Base-by-base conservation (phyloP, 2,888 invertebrate species). In the Drosophila birchii region DNA sequence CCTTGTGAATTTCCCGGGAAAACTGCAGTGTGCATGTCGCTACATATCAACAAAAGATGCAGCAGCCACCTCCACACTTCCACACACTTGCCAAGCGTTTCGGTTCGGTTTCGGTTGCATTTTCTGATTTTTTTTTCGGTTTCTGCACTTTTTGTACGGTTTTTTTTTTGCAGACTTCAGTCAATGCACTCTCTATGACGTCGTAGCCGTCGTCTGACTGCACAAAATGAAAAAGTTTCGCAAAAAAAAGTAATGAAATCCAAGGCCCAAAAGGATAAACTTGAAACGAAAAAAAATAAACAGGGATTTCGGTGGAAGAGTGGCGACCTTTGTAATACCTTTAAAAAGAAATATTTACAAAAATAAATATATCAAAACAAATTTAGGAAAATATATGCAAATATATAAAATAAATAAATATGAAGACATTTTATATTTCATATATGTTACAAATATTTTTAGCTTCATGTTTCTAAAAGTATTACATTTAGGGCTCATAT, bases 131-230 rank as follows among this genome's bases (percentile, higher is more conserved):
- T 68, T 29, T 44, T 57, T 51, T 64, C 60, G 71, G 62, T 57
- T 60, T 72, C 61, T 71, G 55, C 55, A 58, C 57, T 86, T 58
- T 47, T 54, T 81, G 69, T 51, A 51, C 16, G 34, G 16, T 8
- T 45, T n/a, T 2, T 49, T 76, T 78, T 76, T 71, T 59, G 67
- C 59, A 82, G 89, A 79, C 88, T 89, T 87, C 89, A 90, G 88
- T 90, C 90, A 89, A 88, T 89, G 88, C 88, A 89, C 88, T 89
- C 86, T 89, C 90, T 88, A 90, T 86, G 88, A 84, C 80, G 74
- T 71, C 67, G 83, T 57, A 53, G 51, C 51, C 81, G 86, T 78
- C 87, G 89, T 89, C 85, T 89, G 89, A 88, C 86, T 89, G 90
- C 84, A 90, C 88, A 81, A 88, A 88, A 88, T 83, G 89, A 89